Evolutionary conservation across 2,888 invertebrate species (phyloP).

Genomic region (Trissolcus brochymenae): DNA sequence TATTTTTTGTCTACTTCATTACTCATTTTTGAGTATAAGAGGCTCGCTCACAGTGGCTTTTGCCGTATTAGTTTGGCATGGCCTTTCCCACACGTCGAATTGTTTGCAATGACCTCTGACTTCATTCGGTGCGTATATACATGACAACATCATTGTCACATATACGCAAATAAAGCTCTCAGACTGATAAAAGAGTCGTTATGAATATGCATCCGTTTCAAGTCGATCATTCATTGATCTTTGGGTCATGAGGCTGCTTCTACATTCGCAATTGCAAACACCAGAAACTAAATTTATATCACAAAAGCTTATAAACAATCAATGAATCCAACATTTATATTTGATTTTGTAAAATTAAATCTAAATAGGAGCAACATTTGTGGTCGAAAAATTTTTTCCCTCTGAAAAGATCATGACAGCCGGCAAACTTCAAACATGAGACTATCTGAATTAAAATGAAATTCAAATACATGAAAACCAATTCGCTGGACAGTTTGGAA

Average conservation of each 20-base stretch:
- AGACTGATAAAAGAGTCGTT: constrained; percentile 56
- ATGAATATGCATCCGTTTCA: constrained; percentile 68
- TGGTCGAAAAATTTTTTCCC: too few species aligned
- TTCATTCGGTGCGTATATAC: constrained; percentile 67
- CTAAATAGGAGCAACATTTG: too few species aligned
- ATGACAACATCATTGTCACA: constrained; percentile 72
- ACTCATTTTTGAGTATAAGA: constrained; percentile 46
- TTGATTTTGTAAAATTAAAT: too few species aligned
- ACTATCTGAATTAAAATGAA: too few species aligned
- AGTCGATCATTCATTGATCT: constrained; percentile 73
- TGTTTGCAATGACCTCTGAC: constrained; percentile 74
- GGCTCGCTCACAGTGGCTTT: constrained; percentile 61
- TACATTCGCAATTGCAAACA: constrained; percentile 51
- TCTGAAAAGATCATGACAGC: too few species aligned
- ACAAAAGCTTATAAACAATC: neutral
- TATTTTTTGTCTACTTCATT: constrained; percentile 12
- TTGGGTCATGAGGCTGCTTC: constrained; percentile 70
- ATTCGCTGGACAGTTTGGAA: neutral
- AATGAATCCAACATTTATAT: neutral
- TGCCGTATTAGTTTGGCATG: constrained; percentile 63
- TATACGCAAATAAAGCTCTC: constrained; percentile 67
- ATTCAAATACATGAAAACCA: neutral
- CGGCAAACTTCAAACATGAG: too few species aligned
- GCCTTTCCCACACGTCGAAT: constrained; percentile 74
- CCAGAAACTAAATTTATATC: neutral